These are phyloP conservation scores for Digitonthophagus gazella DNA, from an alignment of 2,888 invertebrate genomes.

Conservation along the genomic window DNA sequence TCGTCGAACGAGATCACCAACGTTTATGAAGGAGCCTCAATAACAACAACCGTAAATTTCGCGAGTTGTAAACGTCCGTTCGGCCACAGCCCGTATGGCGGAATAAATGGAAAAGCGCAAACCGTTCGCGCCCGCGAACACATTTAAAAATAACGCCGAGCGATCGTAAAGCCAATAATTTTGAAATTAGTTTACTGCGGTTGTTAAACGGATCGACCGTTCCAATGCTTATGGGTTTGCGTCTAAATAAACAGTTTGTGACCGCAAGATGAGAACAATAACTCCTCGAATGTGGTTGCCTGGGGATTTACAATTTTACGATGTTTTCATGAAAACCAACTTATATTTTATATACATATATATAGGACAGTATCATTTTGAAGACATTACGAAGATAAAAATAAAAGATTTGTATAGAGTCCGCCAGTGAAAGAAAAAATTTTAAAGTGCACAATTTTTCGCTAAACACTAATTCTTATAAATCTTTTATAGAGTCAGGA, in stretches of 20 bases:
- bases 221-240: neutral
- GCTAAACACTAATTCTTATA: too few species aligned
- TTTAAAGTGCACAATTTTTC: too few species aligned
- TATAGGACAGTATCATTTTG: too few species aligned
- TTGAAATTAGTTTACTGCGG: conserved; percentile 9
- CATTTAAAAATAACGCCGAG: neutral
- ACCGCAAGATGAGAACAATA: neutral
- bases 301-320: too few species aligned
- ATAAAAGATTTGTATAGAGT: too few species aligned
- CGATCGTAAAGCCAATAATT: conserved; percentile 8
- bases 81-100: neutral
- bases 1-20: neutral
- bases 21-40: conserved; percentile 4
- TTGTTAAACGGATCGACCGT: neutral
- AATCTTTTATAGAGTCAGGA: too few species aligned
- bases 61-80: conserved; percentile 5
- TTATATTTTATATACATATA: too few species aligned
- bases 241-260: neutral
- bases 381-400: too few species aligned
- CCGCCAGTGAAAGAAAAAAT: too few species aligned
- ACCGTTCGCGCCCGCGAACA: neutral
- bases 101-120: conserved; percentile 3
- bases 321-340: too few species aligned
- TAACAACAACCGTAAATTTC: conserved; percentile 16
- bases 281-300: too few species aligned